Conservation (phyloP, 37 sponge, comb jelly and placozoan species). For the Diacarnus erythraeanus region DNA sequence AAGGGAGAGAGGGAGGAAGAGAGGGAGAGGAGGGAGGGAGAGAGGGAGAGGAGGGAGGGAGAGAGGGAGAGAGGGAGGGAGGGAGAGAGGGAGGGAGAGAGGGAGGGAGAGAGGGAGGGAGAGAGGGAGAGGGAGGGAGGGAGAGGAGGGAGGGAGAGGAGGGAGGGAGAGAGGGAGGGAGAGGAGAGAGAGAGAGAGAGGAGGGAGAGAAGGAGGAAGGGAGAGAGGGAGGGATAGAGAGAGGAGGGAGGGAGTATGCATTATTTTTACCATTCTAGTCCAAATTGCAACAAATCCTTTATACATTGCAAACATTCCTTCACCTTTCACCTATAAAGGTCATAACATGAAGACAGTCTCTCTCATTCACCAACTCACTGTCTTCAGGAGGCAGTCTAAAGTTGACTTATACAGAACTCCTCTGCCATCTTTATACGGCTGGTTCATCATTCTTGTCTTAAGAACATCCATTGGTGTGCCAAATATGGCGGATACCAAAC, state of each 20-base stretch:
- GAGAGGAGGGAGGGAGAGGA: background rate
- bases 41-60: background rate
- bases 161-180: background rate
- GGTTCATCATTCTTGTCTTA: conserved; percentile 93
- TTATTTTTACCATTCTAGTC: conserved; percentile 72
- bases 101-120: background rate
- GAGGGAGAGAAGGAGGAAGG: background rate
- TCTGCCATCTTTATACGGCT: conserved; percentile 52
- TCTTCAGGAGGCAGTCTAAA: conserved; percentile 64
- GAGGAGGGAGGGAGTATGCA: background rate
- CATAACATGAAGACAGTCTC: background rate
- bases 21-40: conserved; percentile 1
- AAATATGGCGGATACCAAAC: conserved; percentile 64
- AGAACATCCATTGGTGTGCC: conserved; percentile 88
- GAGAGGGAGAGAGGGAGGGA: background rate
- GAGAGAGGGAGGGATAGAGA: background rate
- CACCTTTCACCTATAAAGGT: conserved; percentile 56
- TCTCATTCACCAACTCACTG: conserved; percentile 36
- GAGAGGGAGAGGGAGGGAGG: background rate
- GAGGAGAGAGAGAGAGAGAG: background rate
- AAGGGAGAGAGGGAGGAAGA: background rate
- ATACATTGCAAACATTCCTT: conserved; percentile 79
- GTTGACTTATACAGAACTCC: conserved; percentile 54
- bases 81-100: background rate
- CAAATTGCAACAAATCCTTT: conserved; percentile 91